Percentiles rank a stretch among this genome's conserved stretches.
These are phyloP conservation scores for Calidris pygmaea DNA, from an alignment of 2,113 vertebrate genomes.

Conservation along the genomic window DNA sequence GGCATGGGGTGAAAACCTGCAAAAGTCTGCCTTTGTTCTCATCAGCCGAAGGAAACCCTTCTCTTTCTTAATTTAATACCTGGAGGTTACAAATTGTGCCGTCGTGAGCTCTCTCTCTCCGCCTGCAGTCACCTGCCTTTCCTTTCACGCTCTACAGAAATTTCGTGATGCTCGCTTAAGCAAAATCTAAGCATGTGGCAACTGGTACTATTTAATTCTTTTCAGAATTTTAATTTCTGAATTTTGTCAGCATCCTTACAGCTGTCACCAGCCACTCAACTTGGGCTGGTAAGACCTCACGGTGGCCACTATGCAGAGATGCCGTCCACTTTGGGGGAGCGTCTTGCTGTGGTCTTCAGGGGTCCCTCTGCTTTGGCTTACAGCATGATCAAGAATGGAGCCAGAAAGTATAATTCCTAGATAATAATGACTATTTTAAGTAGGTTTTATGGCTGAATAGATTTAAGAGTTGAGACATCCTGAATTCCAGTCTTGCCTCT, in stretches of 20 bases:
- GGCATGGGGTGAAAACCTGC: neutral
- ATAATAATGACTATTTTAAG: neutral
- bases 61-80: neutral
- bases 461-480: neutral
- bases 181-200: neutral
- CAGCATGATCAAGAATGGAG: neutral
- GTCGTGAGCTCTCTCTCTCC: neutral
- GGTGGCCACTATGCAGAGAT: neutral
- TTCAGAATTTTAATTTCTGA: neutral
- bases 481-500: neutral
- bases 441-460: neutral
- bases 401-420: neutral
- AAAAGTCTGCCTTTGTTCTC: neutral
- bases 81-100: neutral
- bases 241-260: neutral
- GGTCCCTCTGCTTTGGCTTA: neutral
- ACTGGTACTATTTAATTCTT: neutral
- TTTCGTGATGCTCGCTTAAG: neutral
- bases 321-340: rapidly evolving
- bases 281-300: rapidly evolving
- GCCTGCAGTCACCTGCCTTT: neutral
- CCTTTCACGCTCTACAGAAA: neutral
- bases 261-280: neutral
- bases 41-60: neutral
- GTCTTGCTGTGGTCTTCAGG: neutral